These are phyloP conservation scores for Sialia sialis DNA, from an alignment of 2,113 vertebrate species.

Conservation along the genomic window DNA sequence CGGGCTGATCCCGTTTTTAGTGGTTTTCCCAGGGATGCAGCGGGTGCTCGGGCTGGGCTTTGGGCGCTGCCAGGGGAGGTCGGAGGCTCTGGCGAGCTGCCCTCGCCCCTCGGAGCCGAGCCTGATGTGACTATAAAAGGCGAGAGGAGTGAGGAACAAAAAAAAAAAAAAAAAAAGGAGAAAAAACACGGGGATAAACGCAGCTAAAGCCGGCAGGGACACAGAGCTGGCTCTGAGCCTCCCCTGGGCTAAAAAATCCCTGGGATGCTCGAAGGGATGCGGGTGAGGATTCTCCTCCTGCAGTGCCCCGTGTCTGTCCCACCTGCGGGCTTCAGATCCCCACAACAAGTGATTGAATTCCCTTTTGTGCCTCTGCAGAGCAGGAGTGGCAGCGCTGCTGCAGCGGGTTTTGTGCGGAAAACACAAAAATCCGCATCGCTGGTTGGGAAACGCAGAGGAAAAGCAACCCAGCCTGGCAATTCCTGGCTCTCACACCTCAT, in stretches of 20 bases:
- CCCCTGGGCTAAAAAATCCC: neutral
- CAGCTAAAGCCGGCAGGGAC: neutral
- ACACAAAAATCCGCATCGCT: accelerated
- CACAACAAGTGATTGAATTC: accelerated
- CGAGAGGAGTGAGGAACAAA: neutral
- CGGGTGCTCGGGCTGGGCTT: neutral
- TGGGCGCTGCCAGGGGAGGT: neutral
- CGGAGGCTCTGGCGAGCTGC: conserved; percentile 6
- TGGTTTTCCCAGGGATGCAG: neutral
- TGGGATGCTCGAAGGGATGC: neutral
- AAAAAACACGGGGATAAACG: neutral
- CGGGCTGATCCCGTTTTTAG: neutral
- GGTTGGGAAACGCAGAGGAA: neutral
- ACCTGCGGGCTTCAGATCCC: neutral
- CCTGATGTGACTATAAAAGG: conserved; percentile 32
- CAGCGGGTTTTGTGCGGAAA: neutral
- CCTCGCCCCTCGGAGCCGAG: neutral
- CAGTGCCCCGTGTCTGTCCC: accelerated
- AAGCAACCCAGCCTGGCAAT: neutral
- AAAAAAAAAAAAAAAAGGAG: neutral
- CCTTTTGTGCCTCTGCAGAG: neutral
- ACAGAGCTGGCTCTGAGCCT: neutral
- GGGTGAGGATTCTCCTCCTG: neutral
- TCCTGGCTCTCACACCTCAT: neutral
- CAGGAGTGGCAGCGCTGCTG: neutral